Conservation (phyloP, 2,113 vertebrate genomes). For the Polyodon spathula region DNA sequence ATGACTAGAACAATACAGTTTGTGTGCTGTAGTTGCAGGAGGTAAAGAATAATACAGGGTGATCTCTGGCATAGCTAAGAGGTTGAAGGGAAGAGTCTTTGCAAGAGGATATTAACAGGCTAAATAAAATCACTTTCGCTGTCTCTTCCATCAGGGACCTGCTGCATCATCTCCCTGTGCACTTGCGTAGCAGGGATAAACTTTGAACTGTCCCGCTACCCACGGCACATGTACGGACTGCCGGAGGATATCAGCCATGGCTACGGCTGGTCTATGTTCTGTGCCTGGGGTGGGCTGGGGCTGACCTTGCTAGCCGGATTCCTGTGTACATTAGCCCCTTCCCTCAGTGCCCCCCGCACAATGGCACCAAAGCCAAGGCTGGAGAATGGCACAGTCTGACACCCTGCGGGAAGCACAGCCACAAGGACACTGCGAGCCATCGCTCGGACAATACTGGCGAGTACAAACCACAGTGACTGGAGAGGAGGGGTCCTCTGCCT, state of each 20-base stretch:
- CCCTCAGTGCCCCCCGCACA: slow-evolving; percentile 72
- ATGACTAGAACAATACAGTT: too few species aligned
- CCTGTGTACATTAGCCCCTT: slow-evolving; percentile 83
- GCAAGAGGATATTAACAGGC: background rate
- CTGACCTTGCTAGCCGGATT: slow-evolving; percentile 86
- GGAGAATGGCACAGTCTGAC: slow-evolving; percentile 86
- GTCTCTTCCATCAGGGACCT: slow-evolving; percentile 65
- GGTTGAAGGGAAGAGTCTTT: background rate
- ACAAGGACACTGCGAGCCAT: slow-evolving; percentile 2
- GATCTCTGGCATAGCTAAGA: background rate
- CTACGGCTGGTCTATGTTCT: slow-evolving; percentile 96
- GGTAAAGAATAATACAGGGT: too few species aligned
- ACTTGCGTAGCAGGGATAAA: slow-evolving; percentile 90
- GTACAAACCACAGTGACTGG: slow-evolving; percentile 25
- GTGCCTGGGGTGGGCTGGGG: slow-evolving; percentile 86
- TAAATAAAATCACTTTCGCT: slow-evolving; percentile 13
- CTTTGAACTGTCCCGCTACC: slow-evolving; percentile 86
- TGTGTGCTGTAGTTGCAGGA: too few species aligned
- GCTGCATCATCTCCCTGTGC: slow-evolving; percentile 89
- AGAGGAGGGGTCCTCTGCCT: slow-evolving; percentile 11
- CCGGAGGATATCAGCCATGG: slow-evolving; percentile 91
- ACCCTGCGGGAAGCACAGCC: slow-evolving; percentile 29
- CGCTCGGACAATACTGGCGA: slow-evolving; percentile 4
- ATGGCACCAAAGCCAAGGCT: slow-evolving; percentile 78
- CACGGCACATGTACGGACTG: slow-evolving; percentile 80